Evolutionary conservation across 2,797 vertebrate species (phyloP), one percentile per base, ranked within the genome.

Genomic region (Meriones psammophilus): DNA sequence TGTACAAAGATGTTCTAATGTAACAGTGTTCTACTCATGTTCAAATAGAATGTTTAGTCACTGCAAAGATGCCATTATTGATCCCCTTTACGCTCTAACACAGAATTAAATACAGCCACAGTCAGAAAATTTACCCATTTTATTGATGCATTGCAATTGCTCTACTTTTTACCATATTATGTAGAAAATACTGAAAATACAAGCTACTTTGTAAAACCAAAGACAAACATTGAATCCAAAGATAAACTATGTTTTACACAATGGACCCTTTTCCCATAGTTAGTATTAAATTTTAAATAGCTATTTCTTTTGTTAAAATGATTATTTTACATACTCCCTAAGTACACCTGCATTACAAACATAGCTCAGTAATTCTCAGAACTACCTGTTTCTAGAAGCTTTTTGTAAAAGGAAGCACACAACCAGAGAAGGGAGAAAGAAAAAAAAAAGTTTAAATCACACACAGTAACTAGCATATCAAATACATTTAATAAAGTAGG

Each of bases 181-280:
- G 98, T 99, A 99, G 99, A 99, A 99, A 99, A 99, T 99, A 99
- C 99, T 99, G 99, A 99, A 99, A 99, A 99, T 99, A 99, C 99
- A 99, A 99, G 99, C 99, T 99, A 99, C 99, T 99, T 99, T 99
- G 99, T 99, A 99, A 99, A 99, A 99, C 99, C 99, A 99, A 99
- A 99, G 99, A 99, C 99, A 99, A 99, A 99, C 99, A 99, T 98
- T 98, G 98, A 99, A 99, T 99, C 98, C 98, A 99, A 99, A 99
- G 99, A 99, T 99, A 99, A 99, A 99, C 99, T 99, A 98, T 98
- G 98, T 99, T 98, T 98, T 99, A 98, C 98, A 99, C 99, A 98
- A 99, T 99, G 99, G 99, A 99, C 99, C 99, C 98, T 98, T 99
- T 98, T 97, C 98, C 99, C 99, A 95, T 98, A 99, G 98, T 99